Base-by-base conservation (phyloP, 1,140 invertebrate genomes). In the Drosophila kepulauana region DNA sequence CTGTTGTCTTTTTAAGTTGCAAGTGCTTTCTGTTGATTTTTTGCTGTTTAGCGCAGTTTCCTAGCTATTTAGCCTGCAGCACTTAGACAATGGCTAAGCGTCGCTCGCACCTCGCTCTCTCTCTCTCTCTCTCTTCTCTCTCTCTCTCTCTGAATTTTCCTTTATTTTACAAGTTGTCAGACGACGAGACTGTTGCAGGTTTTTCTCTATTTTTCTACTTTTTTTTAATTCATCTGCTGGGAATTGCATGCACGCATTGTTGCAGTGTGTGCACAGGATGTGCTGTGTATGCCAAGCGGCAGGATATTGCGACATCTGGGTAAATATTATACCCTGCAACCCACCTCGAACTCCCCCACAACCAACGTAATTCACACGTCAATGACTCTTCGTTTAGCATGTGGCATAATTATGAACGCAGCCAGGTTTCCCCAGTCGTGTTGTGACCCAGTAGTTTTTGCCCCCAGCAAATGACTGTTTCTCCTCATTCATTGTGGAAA, bases 81-180 rank as follows among this genome's bases (percentile, higher is more conserved):
- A 76, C 72, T 79, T 76, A 87, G 76, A 86, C 82, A 86, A 86
- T 86, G 75, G 82, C 82, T 86, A 87, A 87, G 61, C 80, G 61
- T 64, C 77, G 64, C 49, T 28, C 20, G 20, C 16, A 4, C 3
- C 49, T 51, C 25, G 8, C 3, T 1, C 13, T 54, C 49, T 52
- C 8, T 13, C 2, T 25, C 20, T 25, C 20, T 20, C 16, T 20
- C 49, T 51, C 20, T 25, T 1, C 3, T 2, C 51, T 54, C 49
- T n/a, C n/a, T 52, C 8, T 13, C 2, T 20, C 1, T 7, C 51
- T 45, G 61, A 78, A 67, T 76, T 87, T 86, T 78, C 75, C 35
- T 66, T 54, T 73, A 66, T 69, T 85, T 73, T 64, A 61, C 58
- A 41, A 82, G 81, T 87, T 82, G 82, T 74, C 75, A 28, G 48